Conservation (phyloP, 2,888 invertebrate genomes). For the Cecidostiba fungosa region DNA sequence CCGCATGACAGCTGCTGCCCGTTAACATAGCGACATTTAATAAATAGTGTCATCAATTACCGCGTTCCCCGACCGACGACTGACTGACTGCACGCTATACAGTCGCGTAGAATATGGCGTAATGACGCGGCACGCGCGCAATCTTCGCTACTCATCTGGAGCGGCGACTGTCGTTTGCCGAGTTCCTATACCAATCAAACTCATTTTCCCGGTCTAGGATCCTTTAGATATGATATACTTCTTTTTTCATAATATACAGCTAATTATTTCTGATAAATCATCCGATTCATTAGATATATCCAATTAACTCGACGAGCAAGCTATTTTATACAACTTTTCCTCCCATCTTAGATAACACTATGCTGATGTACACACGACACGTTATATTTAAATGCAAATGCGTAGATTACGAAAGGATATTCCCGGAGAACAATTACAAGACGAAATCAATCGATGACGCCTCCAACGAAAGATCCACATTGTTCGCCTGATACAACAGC, state of each 20-base stretch:
- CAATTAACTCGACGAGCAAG: background rate
- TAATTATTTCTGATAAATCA: background rate
- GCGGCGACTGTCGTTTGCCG: constrained; percentile 47
- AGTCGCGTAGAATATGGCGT: constrained; percentile 25
- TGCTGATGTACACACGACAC: background rate
- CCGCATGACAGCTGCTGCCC: constrained; percentile 66
- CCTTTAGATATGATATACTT: background rate
- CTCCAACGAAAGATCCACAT: constrained; percentile 2
- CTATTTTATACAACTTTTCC: background rate
- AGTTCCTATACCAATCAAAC: too few relatives aligned
- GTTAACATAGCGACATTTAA: constrained; percentile 74
- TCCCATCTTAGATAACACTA: background rate
- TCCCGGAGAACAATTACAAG: constrained; percentile 42
- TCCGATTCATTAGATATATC: background rate
- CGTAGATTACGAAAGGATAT: constrained; percentile 23
- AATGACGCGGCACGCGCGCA: constrained; percentile 53
- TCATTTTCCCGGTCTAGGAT: background rate
- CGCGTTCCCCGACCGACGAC: constrained; percentile 5
- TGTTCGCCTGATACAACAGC: background rate
- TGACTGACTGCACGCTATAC: constrained; percentile 48
- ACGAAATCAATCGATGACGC: constrained; percentile 48
- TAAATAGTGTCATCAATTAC: constrained; percentile 74
- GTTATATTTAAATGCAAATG: constrained; percentile 56
- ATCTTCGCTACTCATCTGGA: constrained; percentile 32
- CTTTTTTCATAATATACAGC: background rate